A percentile compares a stretch with the other conserved stretches of the same genome.
phyloP scores from a whole-genome alignment of 1,140 invertebrate genomes.

The Cyclargus thomasi region DNA sequence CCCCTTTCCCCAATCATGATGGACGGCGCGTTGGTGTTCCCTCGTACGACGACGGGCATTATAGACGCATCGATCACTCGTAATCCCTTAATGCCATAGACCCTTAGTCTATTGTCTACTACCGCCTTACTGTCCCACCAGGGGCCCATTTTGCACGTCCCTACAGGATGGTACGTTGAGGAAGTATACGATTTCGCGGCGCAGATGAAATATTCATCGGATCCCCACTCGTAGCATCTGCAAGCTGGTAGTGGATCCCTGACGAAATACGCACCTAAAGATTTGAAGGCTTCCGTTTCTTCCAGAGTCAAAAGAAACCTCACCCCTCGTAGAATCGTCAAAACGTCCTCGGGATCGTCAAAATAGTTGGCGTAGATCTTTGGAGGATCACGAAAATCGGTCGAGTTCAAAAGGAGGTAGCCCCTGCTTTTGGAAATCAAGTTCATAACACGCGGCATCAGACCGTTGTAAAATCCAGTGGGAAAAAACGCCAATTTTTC shows the following conservation, averaged over 20 bases:
- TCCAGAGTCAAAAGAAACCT: conserved; percentile 31
- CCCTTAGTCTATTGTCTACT: conserved; percentile 3
- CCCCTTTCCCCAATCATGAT: conserved; percentile 2
- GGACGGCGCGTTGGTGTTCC: conserved; percentile 4
- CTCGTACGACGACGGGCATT: not conserved
- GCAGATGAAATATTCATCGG: not conserved
- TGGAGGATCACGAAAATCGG: conserved; percentile 83
- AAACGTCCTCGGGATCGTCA: conserved; percentile 75
- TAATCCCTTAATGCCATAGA: conserved; percentile 3
- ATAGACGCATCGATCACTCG: conserved; percentile 6
- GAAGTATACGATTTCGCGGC: conserved; percentile 4
- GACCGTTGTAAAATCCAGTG: conserved; percentile 25
- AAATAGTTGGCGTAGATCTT: conserved; percentile 87
- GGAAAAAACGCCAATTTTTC: conserved; percentile 28
- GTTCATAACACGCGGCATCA: conserved; percentile 23
- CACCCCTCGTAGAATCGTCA: conserved; percentile 63
- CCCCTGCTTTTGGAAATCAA: conserved; percentile 76
- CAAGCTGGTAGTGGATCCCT: not conserved
- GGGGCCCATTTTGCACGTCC: conserved; percentile 11
- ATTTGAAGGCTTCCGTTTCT: conserved; percentile 6
- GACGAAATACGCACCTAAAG: conserved; percentile 4
- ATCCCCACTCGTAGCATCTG: conserved; percentile 1
- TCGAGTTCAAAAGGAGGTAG: conserved; percentile 77
- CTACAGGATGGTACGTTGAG: conserved; percentile 5
- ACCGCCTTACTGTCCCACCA: not conserved